Percentiles rank a stretch among this genome's conserved stretches.
Conservation (phyloP, 2,797 vertebrate species). For the Phrynocephalus forsythii region DNA sequence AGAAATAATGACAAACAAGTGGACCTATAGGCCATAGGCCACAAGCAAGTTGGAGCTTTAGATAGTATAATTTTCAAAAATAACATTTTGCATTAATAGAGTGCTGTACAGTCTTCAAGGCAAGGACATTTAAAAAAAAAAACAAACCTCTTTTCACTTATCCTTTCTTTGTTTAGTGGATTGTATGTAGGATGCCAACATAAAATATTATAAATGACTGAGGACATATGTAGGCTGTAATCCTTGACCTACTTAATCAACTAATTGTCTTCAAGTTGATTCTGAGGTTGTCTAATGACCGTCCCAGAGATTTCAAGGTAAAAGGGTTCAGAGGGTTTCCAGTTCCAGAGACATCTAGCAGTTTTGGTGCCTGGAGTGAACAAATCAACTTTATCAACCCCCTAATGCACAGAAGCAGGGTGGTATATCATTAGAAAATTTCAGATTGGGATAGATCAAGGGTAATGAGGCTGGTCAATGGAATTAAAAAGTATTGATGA, state of each 20-base stretch:
- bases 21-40: neutral
- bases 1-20: neutral
- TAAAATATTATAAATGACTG: neutral
- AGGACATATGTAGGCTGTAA: neutral
- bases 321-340: too few relatives aligned
- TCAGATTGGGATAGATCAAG: too few relatives aligned
- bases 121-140: neutral
- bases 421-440: too few relatives aligned
- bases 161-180: neutral
- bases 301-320: too few relatives aligned
- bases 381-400: too few relatives aligned
- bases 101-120: neutral
- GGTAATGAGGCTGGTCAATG: too few relatives aligned
- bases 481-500: too few relatives aligned
- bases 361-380: too few relatives aligned
- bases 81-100: neutral
- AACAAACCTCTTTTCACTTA: neutral
- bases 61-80: neutral
- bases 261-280: neutral
- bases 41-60: neutral
- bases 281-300: too few relatives aligned
- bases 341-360: too few relatives aligned
- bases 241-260: neutral
- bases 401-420: too few relatives aligned
- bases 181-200: neutral